phyloP scores from a whole-genome alignment of 2,888 invertebrate species.

The Agrochola litura region DNA sequence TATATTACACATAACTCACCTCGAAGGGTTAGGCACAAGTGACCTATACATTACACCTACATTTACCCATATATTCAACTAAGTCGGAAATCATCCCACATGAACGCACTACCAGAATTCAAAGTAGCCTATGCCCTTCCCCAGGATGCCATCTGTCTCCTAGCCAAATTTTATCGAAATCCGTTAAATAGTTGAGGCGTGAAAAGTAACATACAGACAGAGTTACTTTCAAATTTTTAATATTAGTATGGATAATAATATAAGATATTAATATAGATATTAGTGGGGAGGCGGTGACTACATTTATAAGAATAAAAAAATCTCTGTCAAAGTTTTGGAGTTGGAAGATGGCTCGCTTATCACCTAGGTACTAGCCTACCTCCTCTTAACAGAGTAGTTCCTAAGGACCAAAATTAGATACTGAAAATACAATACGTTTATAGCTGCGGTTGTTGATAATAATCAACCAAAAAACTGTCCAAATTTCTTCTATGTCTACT shows the following conservation, averaged over 20 bases:
- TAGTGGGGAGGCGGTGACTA: no score
- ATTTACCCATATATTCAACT: not conserved
- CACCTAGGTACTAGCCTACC: not conserved
- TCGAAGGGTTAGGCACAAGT: not conserved
- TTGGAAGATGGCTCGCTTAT: no score
- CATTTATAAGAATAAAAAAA: not conserved
- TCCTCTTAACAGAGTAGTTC: no score
- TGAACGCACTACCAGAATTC: no score
- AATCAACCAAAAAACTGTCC: not conserved
- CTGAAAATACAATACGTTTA: not conserved
- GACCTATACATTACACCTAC: not conserved
- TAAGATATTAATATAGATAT: no score
- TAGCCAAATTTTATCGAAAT: no score
- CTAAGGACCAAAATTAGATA: not conserved
- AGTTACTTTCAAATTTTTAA: no score
- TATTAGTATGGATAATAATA: not conserved
- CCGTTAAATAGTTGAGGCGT: no score
- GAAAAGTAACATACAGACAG: no score
- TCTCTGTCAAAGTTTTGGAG: not conserved
- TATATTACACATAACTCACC: not conserved
- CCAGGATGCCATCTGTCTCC: no score
- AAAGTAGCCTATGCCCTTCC: no score
- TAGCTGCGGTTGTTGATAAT: not conserved
- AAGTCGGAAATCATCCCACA: no score
- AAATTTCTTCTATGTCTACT: not conserved